These are phyloP conservation scores for Ceratothoa steindachneri DNA, from an alignment of 2,888 invertebrate genomes.

Conservation along the genomic window DNA sequence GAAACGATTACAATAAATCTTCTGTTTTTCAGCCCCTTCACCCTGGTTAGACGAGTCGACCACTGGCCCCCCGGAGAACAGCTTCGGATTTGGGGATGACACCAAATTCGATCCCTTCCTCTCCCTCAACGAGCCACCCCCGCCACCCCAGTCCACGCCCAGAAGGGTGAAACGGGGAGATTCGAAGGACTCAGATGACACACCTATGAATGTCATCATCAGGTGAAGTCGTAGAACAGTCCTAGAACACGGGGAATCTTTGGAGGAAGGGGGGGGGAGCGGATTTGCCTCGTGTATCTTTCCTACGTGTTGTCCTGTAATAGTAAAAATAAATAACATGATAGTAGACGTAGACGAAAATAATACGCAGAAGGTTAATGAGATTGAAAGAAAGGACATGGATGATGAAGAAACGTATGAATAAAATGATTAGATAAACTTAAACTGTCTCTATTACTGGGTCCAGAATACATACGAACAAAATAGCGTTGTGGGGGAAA, in stretches of 20 bases:
- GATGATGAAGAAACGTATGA: too few relatives aligned
- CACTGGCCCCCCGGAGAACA: conserved; percentile 25
- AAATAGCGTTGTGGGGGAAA: too few relatives aligned
- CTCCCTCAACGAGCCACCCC: conserved; percentile 70
- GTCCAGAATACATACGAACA: too few relatives aligned
- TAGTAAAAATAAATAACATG: neutral
- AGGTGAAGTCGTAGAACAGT: conserved; percentile 43
- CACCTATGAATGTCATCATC: conserved; percentile 51
- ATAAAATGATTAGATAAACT: too few relatives aligned
- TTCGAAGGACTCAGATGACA: conserved; percentile 49
- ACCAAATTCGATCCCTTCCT: conserved; percentile 58
- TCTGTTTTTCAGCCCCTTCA: conserved; percentile 46
- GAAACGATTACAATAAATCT: too few relatives aligned
- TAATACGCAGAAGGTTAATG: too few relatives aligned
- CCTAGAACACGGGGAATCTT: neutral
- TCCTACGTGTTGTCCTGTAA: neutral
- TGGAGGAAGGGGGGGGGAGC: too few relatives aligned
- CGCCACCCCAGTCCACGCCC: conserved; percentile 65
- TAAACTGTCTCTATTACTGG: too few relatives aligned
- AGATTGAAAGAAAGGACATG: too few relatives aligned
- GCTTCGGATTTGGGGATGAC: conserved; percentile 70
- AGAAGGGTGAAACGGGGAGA: conserved; percentile 55
- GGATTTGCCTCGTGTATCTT: too few relatives aligned
- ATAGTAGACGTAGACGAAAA: neutral
- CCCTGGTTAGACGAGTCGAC: conserved; percentile 55